Evolutionary conservation across 2,888 invertebrate genomes (phyloP).

Genomic region (Oasisia sp.): DNA sequence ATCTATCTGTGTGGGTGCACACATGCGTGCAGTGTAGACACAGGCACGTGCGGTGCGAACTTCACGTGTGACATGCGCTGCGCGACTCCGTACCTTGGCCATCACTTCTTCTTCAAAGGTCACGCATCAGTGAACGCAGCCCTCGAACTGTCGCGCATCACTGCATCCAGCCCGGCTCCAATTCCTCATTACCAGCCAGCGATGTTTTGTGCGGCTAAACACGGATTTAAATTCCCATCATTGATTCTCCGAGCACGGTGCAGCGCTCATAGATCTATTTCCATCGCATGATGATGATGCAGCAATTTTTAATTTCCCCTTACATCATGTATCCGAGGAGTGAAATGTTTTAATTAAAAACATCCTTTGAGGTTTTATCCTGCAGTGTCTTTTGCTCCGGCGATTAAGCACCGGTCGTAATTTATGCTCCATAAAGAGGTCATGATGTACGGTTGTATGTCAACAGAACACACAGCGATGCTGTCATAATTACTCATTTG

Average conservation of each 20-base stretch:
- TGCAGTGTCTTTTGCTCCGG: neutral
- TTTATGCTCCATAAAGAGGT: neutral
- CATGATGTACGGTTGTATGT: neutral
- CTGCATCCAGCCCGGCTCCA: neutral
- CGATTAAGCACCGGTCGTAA: neutral
- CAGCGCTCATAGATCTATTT: no score
- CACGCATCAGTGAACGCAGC: neutral
- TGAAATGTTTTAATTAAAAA: neutral
- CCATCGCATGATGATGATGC: neutral
- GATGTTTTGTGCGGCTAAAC: no score
- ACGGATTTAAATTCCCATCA: no score
- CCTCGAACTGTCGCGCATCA: neutral
- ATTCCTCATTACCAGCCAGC: no score
- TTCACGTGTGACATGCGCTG: neutral
- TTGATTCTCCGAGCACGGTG: no score
- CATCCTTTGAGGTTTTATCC: neutral
- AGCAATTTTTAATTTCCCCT: neutral
- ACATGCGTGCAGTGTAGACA: neutral
- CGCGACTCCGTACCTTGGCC: neutral
- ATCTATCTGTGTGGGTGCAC: no score
- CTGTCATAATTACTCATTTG: conserved; percentile 6
- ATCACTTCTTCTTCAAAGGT: neutral
- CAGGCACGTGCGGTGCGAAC: neutral
- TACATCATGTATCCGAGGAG: neutral
- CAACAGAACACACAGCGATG: neutral